Evolutionary conservation across 2,113 vertebrate genomes (phyloP).

Genomic region (Paradisaea rubra): DNA sequence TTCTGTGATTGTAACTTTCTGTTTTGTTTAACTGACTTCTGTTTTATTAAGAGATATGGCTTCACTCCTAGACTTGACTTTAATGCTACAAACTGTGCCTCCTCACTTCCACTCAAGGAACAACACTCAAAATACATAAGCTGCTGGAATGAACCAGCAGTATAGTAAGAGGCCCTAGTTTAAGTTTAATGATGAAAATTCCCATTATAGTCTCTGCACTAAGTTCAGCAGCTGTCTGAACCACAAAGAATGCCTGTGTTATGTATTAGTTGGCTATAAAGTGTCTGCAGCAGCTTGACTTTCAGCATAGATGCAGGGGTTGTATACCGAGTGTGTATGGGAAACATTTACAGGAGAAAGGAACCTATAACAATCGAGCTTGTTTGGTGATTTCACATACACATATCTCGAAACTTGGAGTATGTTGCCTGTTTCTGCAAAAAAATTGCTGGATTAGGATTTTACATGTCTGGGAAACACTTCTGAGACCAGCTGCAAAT

Average conservation of each 20-base stretch:
- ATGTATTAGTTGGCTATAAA: not conserved
- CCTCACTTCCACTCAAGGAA: not conserved
- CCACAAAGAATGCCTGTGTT: not conserved
- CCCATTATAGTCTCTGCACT: not conserved
- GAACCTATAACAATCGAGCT: not conserved
- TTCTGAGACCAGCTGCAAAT: not conserved
- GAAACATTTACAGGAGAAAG: not conserved
- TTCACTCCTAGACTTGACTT: not conserved
- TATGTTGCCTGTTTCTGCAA: not conserved
- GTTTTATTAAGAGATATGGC: not conserved
- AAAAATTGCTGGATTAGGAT: not conserved
- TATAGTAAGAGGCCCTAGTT: not conserved
- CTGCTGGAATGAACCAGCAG: not conserved
- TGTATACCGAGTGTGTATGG: rapidly evolving
- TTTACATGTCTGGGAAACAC: not conserved
- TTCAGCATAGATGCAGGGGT: not conserved
- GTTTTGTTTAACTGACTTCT: not conserved
- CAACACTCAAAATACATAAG: not conserved
- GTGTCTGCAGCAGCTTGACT: not conserved
- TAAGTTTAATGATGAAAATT: not conserved
- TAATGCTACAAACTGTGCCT: not conserved
- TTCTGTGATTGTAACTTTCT: not conserved
- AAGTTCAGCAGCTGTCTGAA: not conserved
- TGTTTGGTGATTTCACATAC: not conserved
- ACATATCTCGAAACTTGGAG: not conserved